phyloP scores from a whole-genome alignment of 2,113 vertebrate species.

The Chloropsis hardwickii region DNA sequence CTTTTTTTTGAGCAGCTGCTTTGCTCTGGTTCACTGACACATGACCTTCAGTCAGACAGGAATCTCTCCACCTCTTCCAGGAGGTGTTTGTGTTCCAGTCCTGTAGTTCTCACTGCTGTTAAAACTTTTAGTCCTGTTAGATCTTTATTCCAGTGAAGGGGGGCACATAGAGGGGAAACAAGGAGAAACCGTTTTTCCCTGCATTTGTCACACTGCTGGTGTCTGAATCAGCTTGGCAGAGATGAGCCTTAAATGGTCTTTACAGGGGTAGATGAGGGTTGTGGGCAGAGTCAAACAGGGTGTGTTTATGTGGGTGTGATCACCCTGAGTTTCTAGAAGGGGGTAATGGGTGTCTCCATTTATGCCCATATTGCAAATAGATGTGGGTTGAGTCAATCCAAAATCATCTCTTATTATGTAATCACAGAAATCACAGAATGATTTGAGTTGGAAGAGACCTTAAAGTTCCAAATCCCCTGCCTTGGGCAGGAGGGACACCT shows the following conservation, averaged over 20 bases:
- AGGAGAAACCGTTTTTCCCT: background rate
- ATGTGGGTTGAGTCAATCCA: background rate
- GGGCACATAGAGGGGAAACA: background rate
- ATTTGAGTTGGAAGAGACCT: background rate
- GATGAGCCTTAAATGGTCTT: background rate
- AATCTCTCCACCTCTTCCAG: background rate
- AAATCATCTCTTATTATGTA: background rate
- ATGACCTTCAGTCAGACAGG: fast-evolving
- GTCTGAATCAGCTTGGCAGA: background rate
- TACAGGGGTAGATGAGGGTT: background rate
- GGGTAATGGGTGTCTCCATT: fast-evolving
- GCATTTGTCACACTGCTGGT: background rate
- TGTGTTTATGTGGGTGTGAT: background rate
- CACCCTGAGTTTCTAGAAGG: background rate
- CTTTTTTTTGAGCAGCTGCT: background rate
- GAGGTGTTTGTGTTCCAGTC: background rate
- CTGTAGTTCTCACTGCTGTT: fast-evolving
- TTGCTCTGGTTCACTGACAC: background rate
- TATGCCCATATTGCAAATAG: background rate
- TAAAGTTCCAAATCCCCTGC: background rate
- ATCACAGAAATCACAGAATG: background rate
- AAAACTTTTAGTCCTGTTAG: background rate
- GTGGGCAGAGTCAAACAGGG: background rate
- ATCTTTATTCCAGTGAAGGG: background rate
- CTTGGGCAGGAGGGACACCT: fast-evolving